Base-by-base conservation (phyloP, 2,888 invertebrate species). In the Nymphalis c-album region DNA sequence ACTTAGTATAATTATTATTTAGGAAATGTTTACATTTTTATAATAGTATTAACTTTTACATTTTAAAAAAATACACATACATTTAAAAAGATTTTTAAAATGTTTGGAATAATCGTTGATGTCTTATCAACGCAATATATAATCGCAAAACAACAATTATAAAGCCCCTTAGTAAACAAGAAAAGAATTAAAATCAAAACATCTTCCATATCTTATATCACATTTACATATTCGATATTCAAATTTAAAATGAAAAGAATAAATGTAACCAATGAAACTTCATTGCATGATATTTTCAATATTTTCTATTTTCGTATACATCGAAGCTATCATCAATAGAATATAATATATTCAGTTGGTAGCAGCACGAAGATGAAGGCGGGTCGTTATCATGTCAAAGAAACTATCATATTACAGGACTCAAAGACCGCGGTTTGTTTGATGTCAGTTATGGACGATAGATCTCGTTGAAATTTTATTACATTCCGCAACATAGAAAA, bases 341-440 rank as follows among this genome's bases (percentile, higher is more conserved):
- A 83, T 82, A 85, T 87, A 84, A 90, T 90, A 80, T 89, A 89
- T 89, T 87, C 88, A 81, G 83, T 82, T 78, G 85, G 84, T 85
- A 84, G 85, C 81, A 84, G 82, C 77, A 78, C 75, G 78, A 80
- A 66, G 60, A 60, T 60, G 57, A 60, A 80, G 83, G 81, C 83
- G 78, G 80, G 78, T 90, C 88, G 90, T 91, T 91, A 90, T 86
- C 91, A 91, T 90, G 85, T 91, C 91, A 91, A 91, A 91, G 91
- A 88, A 90, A 87, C 90, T 90, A 90, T 91, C 89, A 84, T 78
- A 82, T 90, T 88, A 87, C 88, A 77, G 80, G 83, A 85, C 85
- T 89, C 90, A 90, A 90, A 90, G 89, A 82, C 83, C 79, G 83
- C 81, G 85, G 86, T 84, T 85, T 88, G 86, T 90, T 90, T 89